These are phyloP conservation scores for Psittacula derbiana DNA, from an alignment of 2,797 vertebrate species.

Conservation along the genomic window DNA sequence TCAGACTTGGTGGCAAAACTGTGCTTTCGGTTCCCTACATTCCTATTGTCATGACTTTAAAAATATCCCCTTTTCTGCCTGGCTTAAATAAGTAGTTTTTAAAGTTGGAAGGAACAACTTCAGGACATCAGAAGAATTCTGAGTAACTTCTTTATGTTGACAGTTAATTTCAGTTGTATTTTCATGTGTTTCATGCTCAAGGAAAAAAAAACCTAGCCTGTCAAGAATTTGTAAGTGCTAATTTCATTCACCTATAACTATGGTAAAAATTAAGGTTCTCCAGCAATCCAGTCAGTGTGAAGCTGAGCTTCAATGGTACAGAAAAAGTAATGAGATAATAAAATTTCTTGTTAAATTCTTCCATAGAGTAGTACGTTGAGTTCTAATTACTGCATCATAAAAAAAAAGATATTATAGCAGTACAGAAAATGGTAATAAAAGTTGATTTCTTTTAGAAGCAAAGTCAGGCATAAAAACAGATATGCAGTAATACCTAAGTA, in stretches of 20 bases:
- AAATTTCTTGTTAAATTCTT: neutral
- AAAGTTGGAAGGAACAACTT: neutral
- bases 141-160: neutral
- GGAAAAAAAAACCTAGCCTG: neutral
- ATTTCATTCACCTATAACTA: neutral
- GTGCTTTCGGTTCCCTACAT: neutral
- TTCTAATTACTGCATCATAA: neutral
- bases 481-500: neutral
- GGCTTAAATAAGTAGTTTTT: neutral
- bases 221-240: neutral
- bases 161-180: neutral
- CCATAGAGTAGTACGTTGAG: neutral
- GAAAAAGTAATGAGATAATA: neutral
- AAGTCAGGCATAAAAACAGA: neutral
- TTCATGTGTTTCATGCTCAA: neutral
- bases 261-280: neutral
- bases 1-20: neutral
- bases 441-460: neutral
- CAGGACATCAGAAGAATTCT: neutral
- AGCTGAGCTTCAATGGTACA: neutral
- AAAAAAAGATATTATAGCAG: neutral
- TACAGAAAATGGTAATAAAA: neutral
- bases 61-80: neutral
- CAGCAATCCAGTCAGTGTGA: neutral
- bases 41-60: neutral